A percentile compares a stretch with the other conserved stretches of the same genome.
Evolutionary conservation across 2,113 vertebrate species (phyloP).

Genomic region (Centropus unirufus): DNA sequence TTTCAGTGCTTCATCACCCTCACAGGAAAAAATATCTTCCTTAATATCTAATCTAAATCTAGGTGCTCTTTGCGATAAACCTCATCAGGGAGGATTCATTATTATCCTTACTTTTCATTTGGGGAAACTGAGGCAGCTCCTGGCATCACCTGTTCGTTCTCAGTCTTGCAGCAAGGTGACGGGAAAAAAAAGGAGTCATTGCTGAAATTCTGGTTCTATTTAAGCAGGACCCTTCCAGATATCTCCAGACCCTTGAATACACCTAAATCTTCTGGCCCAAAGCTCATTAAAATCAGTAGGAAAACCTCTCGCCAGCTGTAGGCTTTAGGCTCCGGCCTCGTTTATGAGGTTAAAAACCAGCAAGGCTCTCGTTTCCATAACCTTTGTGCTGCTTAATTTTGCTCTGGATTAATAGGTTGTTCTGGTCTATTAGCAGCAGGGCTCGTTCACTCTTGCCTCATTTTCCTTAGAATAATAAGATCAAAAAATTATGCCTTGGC

Average conservation of each 20-base stretch:
- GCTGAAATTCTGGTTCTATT: not conserved
- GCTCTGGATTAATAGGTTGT: conserved; percentile 52
- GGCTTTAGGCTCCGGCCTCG: not conserved
- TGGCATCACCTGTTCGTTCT: not conserved
- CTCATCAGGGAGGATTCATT: not conserved
- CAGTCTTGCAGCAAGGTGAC: not conserved
- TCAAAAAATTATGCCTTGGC: conserved; percentile 22
- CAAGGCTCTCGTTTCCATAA: conserved; percentile 1
- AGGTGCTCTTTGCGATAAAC: not conserved
- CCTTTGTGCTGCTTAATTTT: conserved; percentile 51
- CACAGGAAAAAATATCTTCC: no score
- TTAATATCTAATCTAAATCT: no score
- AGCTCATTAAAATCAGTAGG: not conserved
- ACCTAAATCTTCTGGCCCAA: not conserved
- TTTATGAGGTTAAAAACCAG: not conserved
- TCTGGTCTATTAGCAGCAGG: conserved; percentile 56
- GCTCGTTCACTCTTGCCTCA: conserved; percentile 46
- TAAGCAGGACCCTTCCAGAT: not conserved
- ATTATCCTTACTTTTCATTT: not conserved
- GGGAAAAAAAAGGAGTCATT: not conserved
- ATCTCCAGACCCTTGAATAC: not conserved
- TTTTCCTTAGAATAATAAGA: conserved; percentile 60
- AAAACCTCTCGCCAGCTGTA: not conserved
- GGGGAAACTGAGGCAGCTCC: conserved; percentile 18
- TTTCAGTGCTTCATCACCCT: no score